Percentiles rank a stretch among this genome's conserved stretches.
These are phyloP conservation scores for Grammomys dolichurus DNA, from an alignment of 2,113 vertebrate species.

Conservation along the genomic window DNA sequence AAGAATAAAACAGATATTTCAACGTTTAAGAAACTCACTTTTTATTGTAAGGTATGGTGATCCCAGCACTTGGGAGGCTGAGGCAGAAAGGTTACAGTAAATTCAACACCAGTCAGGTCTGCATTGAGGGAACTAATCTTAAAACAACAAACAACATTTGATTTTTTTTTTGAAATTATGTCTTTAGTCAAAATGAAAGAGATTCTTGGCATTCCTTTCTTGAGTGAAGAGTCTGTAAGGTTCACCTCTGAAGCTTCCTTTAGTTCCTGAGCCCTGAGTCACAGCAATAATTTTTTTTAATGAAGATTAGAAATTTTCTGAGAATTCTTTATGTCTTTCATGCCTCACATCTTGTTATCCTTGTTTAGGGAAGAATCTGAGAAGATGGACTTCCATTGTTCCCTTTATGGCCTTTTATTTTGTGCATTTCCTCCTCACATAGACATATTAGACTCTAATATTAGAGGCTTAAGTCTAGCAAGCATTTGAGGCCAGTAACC, in stretches of 20 bases:
- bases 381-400: not conserved
- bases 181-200: not conserved
- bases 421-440: slow-evolving; percentile 8
- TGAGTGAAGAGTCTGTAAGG: not conserved
- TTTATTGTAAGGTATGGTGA: not conserved
- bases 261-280: not conserved
- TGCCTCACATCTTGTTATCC: not conserved
- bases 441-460: not conserved
- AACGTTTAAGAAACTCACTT: not conserved
- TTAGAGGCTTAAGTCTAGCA: not conserved
- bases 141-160: not conserved
- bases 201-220: not conserved
- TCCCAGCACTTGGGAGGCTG: not conserved
- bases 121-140: not conserved
- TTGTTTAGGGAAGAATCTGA: not conserved
- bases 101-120: not conserved
- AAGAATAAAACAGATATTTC: not conserved
- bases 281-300: not conserved
- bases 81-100: not conserved
- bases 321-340: not conserved
- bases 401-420: not conserved
- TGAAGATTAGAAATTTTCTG: not conserved
- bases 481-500: not conserved
- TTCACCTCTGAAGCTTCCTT: not conserved
- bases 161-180: not conserved